Base-by-base conservation (phyloP, 1,140 invertebrate genomes). In the Cyrtorhinus lividipennis region DNA sequence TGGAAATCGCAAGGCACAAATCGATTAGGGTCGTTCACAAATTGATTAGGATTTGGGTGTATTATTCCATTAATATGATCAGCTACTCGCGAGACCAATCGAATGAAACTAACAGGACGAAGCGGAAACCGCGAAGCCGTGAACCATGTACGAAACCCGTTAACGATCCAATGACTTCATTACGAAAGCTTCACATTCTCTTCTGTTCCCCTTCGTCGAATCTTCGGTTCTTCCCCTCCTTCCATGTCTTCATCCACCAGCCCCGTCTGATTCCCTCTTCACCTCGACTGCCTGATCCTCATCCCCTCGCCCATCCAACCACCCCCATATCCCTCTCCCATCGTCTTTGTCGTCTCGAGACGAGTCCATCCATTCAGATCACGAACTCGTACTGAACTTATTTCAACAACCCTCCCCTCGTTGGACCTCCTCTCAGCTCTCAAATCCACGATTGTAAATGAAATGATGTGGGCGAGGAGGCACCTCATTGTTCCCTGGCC, bases 91-190 rank as follows among this genome's bases (percentile, higher is more conserved):
- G n/a, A n/a, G n/a, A n/a, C n/a, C n/a, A n/a, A n/a, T n/a, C 48
- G 18, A 20, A 53, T 20, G 48, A 53, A 53, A 53, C 48, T 13
- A 53, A 53, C 20, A 53, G 48, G 48, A 13, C 10, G 48, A 53
- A 53, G 20, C 10, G 48, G 48, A 53, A 53, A 53, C 48, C 5
- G 48, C 48, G 48, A 20, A 53, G 18, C 48, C 48, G 48, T 53
- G 48, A 53, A 53, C 10, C 8, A 53, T 53, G 48, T 53, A 53
- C 20, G 48, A 53, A 53, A 53, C 48, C 12, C 48, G 48, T 53
- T 53, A 53, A 53, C 48, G 20, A 53, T 8, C 22, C 56, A 58
- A 58, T 58, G 25, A 58, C 56, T 58, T 58, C 56, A 58, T 58
- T 58, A 58, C 22, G 56, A 58, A 58, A 58, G 20, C 25, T 24